These are phyloP conservation scores for Scrobipalpa costella DNA, from an alignment of 2,888 invertebrate species.

Conservation along the genomic window DNA sequence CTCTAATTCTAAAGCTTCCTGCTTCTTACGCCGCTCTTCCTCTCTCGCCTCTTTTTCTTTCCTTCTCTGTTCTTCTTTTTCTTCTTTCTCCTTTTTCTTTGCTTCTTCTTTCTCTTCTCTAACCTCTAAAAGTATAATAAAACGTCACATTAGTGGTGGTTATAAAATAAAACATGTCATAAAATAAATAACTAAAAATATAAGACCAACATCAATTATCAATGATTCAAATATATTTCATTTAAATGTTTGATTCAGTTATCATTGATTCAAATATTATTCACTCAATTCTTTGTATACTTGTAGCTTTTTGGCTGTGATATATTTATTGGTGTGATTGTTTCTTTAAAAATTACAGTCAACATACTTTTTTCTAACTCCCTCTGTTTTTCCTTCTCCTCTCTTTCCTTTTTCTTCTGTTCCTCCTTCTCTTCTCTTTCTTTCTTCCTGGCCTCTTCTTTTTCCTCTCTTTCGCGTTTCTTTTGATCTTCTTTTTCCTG, in stretches of 20 bases:
- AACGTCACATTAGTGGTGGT: no score
- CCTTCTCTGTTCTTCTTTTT: slow-evolving; percentile 73
- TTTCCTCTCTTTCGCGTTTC: slow-evolving; percentile 67
- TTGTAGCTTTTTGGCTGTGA: no score
- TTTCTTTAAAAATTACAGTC: not conserved
- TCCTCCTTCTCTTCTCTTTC: slow-evolving; percentile 79
- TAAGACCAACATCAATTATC: no score
- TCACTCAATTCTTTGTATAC: no score
- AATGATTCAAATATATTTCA: no score
- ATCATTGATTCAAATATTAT: no score
- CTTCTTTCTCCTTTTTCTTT: slow-evolving; percentile 68
- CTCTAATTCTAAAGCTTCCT: slow-evolving; percentile 81
- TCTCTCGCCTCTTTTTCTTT: slow-evolving; percentile 80
- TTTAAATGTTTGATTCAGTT: no score
- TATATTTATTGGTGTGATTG: not conserved
- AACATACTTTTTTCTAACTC: slow-evolving; percentile 79
- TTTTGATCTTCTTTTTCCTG: slow-evolving; percentile 70
- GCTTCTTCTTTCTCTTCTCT: slow-evolving; percentile 70
- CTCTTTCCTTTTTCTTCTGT: slow-evolving; percentile 73
- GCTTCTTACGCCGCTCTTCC: slow-evolving; percentile 83
- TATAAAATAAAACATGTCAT: slow-evolving; percentile 41
- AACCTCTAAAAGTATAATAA: slow-evolving; percentile 56
- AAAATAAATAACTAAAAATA: not conserved
- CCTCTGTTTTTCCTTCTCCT: slow-evolving; percentile 77
- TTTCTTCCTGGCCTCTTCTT: slow-evolving; percentile 68